phyloP scores from a whole-genome alignment of 1,140 invertebrate species.

The Zaprionus ornatus region DNA sequence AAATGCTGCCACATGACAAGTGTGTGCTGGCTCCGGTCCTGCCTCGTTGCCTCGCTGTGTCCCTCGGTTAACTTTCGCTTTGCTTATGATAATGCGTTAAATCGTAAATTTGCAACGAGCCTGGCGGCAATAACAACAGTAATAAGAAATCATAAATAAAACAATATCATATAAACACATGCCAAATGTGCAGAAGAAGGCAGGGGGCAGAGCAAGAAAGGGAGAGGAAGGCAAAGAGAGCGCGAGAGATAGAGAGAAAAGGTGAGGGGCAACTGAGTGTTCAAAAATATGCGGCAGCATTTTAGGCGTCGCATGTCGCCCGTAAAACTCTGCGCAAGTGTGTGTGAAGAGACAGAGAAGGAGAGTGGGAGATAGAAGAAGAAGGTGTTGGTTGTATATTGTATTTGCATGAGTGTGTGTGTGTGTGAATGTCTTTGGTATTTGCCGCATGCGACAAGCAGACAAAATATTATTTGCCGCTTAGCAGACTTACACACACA shows the following conservation, averaged over 20 bases:
- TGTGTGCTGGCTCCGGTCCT: slow-evolving; percentile 40
- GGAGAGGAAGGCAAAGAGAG: too few relatives aligned
- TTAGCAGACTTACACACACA: slow-evolving; percentile 38
- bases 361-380: background rate
- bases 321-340: slow-evolving; percentile 30
- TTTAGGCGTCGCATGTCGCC: slow-evolving; percentile 30
- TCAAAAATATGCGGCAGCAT: slow-evolving; percentile 37
- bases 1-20: slow-evolving; percentile 62
- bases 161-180: slow-evolving; percentile 77
- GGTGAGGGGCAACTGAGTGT: background rate
- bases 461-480: slow-evolving; percentile 63
- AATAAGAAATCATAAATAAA: slow-evolving; percentile 80
- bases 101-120: slow-evolving; percentile 65
- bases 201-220: background rate
- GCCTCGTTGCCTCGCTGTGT: background rate
- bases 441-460: slow-evolving; percentile 35
- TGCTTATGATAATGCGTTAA: slow-evolving; percentile 75
- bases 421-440: slow-evolving; percentile 12
- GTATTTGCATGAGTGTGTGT: background rate
- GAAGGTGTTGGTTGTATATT: slow-evolving; percentile 1
- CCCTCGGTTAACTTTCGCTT: slow-evolving; percentile 22
- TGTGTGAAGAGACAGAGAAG: background rate
- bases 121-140: slow-evolving; percentile 51
- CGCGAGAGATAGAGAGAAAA: too few relatives aligned
- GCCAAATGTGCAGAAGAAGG: background rate